phyloP scores from a whole-genome alignment of 1,140 invertebrate species.

The Penaeus japonicus region DNA sequence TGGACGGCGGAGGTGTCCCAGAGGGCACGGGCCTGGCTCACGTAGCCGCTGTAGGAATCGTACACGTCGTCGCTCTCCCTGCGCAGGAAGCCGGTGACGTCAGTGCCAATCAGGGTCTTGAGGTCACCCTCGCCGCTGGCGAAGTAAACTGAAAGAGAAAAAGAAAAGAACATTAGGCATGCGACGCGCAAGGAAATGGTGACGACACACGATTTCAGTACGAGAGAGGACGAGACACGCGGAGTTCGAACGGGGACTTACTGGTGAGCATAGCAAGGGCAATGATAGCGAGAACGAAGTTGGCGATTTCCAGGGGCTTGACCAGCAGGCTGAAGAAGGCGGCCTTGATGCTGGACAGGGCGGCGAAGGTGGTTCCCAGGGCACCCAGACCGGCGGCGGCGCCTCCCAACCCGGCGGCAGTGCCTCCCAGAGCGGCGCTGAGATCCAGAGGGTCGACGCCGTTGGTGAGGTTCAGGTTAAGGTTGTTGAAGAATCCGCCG shows the following conservation, averaged over 20 bases:
- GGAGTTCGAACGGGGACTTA: neutral
- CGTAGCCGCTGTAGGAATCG: constrained; percentile 15
- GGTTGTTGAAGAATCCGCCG: neutral
- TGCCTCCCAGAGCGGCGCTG: neutral
- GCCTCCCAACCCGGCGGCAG: neutral
- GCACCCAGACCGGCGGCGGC: neutral
- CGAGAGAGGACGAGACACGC: neutral
- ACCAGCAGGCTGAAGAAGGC: neutral
- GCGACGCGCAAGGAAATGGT: neutral
- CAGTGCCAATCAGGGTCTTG: neutral
- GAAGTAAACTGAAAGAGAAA: neutral
- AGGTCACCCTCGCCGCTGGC: neutral
- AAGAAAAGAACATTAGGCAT: neutral
- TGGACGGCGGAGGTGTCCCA: neutral
- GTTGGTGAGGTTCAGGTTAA: neutral
- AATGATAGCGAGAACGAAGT: constrained; percentile 28
- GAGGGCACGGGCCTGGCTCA: neutral
- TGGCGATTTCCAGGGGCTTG: neutral
- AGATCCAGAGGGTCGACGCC: neutral
- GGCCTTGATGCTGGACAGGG: neutral
- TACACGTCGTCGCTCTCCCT: neutral
- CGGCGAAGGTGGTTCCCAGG: neutral
- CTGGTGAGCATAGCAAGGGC: neutral
- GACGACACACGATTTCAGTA: neutral
- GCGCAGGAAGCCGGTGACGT: neutral